Evolutionary conservation across 2,797 vertebrate genomes (phyloP).

Genomic region (Zalophus californianus): DNA sequence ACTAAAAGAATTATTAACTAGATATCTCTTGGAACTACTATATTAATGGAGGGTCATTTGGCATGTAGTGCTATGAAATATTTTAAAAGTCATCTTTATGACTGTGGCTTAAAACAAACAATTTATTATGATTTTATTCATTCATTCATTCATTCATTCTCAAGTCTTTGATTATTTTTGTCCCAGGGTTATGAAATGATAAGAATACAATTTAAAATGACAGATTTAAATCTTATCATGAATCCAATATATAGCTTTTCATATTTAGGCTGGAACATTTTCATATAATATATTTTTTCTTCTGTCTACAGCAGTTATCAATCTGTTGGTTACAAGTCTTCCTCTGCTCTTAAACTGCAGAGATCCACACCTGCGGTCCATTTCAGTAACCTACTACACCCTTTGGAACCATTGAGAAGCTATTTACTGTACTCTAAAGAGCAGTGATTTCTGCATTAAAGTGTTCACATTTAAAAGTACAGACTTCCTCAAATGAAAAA

Average conservation of each 20-base stretch:
- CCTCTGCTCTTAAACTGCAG: conserved; percentile 26
- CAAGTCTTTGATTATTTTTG: conserved; percentile 16
- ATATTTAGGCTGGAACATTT: background rate
- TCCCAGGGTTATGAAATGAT: background rate
- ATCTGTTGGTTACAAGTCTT: conserved; percentile 54
- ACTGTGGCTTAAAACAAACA: background rate
- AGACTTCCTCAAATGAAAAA: conserved; percentile 62
- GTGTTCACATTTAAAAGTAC: conserved; percentile 66
- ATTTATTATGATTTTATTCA: background rate
- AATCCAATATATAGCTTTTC: background rate
- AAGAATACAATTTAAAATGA: background rate
- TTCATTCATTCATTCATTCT: background rate
- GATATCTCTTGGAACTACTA: background rate
- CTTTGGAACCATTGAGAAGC: conserved; percentile 65
- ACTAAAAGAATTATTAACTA: background rate
- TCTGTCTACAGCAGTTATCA: background rate
- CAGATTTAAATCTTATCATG: background rate
- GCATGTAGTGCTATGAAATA: background rate
- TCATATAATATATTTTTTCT: background rate
- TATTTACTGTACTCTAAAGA: conserved; percentile 73
- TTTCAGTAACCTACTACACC: conserved; percentile 70
- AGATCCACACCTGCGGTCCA: conserved; percentile 38
- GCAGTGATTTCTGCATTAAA: conserved; percentile 64
- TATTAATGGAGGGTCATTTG: background rate
- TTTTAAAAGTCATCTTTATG: background rate